Evolutionary conservation across 2,113 vertebrate species (phyloP), one percentile per base, ranked within the genome.

Genomic region (Hassar affinis): DNA sequence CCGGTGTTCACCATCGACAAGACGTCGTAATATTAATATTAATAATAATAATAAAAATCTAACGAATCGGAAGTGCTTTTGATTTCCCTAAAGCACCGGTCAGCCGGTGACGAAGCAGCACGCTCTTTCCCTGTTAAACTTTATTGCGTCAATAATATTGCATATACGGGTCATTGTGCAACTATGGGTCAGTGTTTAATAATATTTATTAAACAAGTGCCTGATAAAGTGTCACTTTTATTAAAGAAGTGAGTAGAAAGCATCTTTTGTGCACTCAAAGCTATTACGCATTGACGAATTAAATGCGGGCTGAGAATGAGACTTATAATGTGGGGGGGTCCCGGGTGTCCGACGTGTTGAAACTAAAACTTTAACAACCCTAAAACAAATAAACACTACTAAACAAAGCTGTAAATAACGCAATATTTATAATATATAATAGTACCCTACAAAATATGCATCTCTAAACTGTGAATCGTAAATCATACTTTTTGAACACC

Each of bases 361-460:
- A 47, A 10, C 6, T 27, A 47, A 1, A 72, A 17, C 22, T 47
- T 72, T 72, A 49, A 72, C 25, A 27, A 42, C 18, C 3, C 0
- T 9, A 71, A 69, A 69, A 6, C 2, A 49, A 49, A 27, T 3
- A 72, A 72, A 51, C n/a, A 51, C 49, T 10, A 15, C 10, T 51
- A 12, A 12, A 12, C 2, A 51, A 11, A 51, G 4, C 12, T 51
- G 7, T 47, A 47, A 33, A 51, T 10, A 0, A 0, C 0, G 3
- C 9, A 54, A 20, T 30, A 20, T 33, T 52, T 0, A 52, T 30
- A n/a, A 10, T 0, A 10, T 52, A 17, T 52, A 75, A 52, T 0
- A 27, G 14, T 15, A 51, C 49, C 4, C 12, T 15, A 51, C 3
- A 20, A 52, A 20, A 52, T 52, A 52, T 75, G 17, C 10, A 20